These are phyloP conservation scores for Poeciliopsis turrubarensis DNA, from an alignment of 2,113 vertebrate genomes.

Conservation along the genomic window DNA sequence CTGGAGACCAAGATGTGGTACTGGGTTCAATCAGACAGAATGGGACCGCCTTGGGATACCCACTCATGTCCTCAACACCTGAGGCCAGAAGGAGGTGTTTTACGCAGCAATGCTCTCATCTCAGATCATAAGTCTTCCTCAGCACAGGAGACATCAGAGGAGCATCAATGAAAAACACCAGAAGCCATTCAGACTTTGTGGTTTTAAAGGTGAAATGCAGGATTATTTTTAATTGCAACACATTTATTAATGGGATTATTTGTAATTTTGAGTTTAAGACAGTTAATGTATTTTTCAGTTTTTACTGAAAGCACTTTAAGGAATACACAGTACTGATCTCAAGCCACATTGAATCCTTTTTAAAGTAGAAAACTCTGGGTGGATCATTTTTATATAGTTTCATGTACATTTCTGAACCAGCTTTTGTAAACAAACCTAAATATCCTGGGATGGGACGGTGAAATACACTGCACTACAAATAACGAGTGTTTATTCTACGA, in stretches of 20 bases:
- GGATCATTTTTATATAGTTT: too few relatives aligned
- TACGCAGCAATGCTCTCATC: constrained; percentile 47
- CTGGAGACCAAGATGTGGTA: constrained; percentile 51
- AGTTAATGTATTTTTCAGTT: background rate
- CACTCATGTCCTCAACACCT: constrained; percentile 67
- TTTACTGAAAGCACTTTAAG: background rate
- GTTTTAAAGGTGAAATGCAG: background rate
- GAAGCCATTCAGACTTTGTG: background rate
- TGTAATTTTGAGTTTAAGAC: background rate
- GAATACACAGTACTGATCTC: background rate
- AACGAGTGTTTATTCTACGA: too few relatives aligned
- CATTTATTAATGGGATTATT: background rate
- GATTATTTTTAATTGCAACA: background rate
- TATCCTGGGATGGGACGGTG: too few relatives aligned
- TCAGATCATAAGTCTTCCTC: constrained; percentile 56
- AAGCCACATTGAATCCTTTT: background rate
- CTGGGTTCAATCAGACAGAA: constrained; percentile 70
- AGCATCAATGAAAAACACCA: constrained; percentile 26
- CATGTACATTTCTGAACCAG: too few relatives aligned
- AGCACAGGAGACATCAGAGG: constrained; percentile 22
- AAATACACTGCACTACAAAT: too few relatives aligned
- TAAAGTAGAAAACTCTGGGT: background rate
- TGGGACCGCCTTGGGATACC: constrained; percentile 63
- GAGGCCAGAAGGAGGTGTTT: constrained; percentile 67
- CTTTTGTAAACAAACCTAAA: too few relatives aligned